Evolutionary conservation across 2,888 invertebrate species (phyloP).

Genomic region (Chymomyza amoena): DNA sequence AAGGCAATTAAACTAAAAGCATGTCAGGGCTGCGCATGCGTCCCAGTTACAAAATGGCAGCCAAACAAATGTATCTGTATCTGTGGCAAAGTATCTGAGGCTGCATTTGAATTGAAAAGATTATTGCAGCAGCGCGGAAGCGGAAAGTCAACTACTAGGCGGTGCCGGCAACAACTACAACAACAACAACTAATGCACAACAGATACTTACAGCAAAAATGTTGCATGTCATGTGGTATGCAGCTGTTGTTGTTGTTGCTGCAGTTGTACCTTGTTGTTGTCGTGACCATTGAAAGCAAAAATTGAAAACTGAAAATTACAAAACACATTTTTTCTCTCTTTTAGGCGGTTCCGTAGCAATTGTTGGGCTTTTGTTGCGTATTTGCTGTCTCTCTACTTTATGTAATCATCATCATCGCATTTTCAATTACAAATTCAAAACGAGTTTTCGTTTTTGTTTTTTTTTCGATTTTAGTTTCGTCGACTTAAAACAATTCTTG

Average conservation of each 20-base stretch:
- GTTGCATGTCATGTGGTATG: constrained; percentile 30
- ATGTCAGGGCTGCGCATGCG: constrained; percentile 1
- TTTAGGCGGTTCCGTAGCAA: neutral
- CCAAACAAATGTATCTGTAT: neutral
- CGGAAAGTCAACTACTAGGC: constrained; percentile 10
- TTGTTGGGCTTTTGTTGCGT: constrained; percentile 16
- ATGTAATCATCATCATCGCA: constrained; percentile 21
- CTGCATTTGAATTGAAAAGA: constrained; percentile 2
- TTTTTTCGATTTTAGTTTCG: neutral
- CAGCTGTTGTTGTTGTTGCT: constrained; percentile 27
- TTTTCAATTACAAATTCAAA: constrained; percentile 54
- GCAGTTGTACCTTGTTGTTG: constrained; percentile 8
- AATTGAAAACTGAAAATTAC: constrained; percentile 51
- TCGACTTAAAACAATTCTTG: neutral
- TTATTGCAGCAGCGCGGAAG: constrained; percentile 33
- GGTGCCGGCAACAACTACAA: neutral
- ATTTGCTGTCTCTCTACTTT: neutral
- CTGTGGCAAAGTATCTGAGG: neutral
- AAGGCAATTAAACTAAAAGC: neutral
- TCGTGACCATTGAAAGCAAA: constrained; percentile 45
- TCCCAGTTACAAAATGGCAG: neutral
- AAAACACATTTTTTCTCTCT: constrained; percentile 25
- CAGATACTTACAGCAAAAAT: neutral
- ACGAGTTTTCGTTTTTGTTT: constrained; percentile 23
- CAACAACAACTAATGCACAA: neutral